Percentiles rank a stretch among this genome's conserved stretches.
These are phyloP conservation scores for Brachionichthys hirsutus DNA, from an alignment of 2,113 vertebrate genomes.

Conservation along the genomic window DNA sequence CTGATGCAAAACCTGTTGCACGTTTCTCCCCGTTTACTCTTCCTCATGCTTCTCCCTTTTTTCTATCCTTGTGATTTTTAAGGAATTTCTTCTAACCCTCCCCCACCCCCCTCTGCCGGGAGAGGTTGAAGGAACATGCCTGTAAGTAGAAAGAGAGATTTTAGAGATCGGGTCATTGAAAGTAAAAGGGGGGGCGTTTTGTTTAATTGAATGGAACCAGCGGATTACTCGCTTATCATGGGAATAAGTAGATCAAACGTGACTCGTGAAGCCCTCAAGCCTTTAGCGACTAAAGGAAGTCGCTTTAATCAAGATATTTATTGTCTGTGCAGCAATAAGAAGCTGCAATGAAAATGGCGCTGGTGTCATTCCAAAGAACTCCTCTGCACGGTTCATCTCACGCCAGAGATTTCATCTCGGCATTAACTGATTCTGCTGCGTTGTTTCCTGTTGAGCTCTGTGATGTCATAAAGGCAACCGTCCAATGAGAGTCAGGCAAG, in stretches of 20 bases:
- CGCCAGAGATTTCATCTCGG: constrained; percentile 17
- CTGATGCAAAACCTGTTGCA: neutral
- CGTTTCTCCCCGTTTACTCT: neutral
- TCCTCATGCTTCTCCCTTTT: no score
- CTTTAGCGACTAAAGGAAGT: neutral
- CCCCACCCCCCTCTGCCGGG: no score
- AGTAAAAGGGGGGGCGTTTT: neutral
- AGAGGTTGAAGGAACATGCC: no score
- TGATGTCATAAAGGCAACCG: neutral
- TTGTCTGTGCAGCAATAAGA: constrained; percentile 13
- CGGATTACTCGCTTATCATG: constrained; percentile 4
- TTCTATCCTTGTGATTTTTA: neutral
- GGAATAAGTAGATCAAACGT: constrained; percentile 6
- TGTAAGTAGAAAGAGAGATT: no score
- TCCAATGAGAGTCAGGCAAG: constrained; percentile 16
- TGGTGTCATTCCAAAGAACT: neutral
- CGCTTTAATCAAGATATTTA: neutral
- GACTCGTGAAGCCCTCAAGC: constrained; percentile 7
- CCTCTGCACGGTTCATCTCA: constrained; percentile 14
- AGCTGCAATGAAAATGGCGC: constrained; percentile 5
- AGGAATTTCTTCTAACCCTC: constrained; percentile 1
- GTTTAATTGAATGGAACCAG: constrained; percentile 6
- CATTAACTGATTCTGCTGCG: constrained; percentile 10
- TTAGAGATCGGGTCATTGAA: no score
- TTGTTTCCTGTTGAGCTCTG: constrained; percentile 2